These are phyloP conservation scores for Lordiphosa fenestrarum DNA, from an alignment of 2,888 invertebrate species.

Conservation along the genomic window DNA sequence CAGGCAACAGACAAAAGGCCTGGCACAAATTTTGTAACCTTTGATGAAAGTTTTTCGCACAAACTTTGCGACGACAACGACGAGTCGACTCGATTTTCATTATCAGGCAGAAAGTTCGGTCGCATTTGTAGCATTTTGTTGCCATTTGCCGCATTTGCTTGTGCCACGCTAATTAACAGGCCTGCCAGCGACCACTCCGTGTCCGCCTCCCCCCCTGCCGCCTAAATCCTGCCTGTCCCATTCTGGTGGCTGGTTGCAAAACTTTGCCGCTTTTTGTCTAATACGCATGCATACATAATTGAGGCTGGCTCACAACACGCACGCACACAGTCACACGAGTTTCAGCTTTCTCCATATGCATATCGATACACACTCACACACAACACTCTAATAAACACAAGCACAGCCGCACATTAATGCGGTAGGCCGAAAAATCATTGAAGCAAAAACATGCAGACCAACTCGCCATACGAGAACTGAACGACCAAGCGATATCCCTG, in stretches of 20 bases:
- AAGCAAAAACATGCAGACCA: slow-evolving; percentile 46
- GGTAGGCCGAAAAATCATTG: slow-evolving; percentile 62
- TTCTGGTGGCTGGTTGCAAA: slow-evolving; percentile 23
- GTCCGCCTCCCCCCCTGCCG: neutral
- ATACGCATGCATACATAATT: slow-evolving; percentile 66
- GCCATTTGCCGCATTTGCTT: slow-evolving; percentile 35
- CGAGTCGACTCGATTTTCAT: slow-evolving; percentile 59
- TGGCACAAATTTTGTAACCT: slow-evolving; percentile 62
- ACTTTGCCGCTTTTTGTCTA: slow-evolving; percentile 51
- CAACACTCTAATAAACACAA: slow-evolving; percentile 34
- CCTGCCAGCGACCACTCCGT: slow-evolving; percentile 31
- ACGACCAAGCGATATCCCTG: slow-evolving; percentile 4
- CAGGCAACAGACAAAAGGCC: slow-evolving; percentile 26
- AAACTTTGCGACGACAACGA: slow-evolving; percentile 51
- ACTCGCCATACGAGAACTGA: neutral
- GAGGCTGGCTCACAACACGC: slow-evolving; percentile 21
- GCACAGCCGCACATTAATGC: slow-evolving; percentile 50
- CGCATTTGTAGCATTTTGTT: slow-evolving; percentile 44
- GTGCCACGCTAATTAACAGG: slow-evolving; percentile 67
- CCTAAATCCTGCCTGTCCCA: neutral
- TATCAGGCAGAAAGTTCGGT: slow-evolving; percentile 56
- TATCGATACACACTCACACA: slow-evolving; percentile 7
- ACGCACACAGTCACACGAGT: slow-evolving; percentile 8
- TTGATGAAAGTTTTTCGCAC: slow-evolving; percentile 69
- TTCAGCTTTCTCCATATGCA: slow-evolving; percentile 6